Percentiles rank a stretch among this genome's conserved stretches.
Conservation (phyloP, 1,140 invertebrate genomes). For the Aleiodes sp. region DNA sequence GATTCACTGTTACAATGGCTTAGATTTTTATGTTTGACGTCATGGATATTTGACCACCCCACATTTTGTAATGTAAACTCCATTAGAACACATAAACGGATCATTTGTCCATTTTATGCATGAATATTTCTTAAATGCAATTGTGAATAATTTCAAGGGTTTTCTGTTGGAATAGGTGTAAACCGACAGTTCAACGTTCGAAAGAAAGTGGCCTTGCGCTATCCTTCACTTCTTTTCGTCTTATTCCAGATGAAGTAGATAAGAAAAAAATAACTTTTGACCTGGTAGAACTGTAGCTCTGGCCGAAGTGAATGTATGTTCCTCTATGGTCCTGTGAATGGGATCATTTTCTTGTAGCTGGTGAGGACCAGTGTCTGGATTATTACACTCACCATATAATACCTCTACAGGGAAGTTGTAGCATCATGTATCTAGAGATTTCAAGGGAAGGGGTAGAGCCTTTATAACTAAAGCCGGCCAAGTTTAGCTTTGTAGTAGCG, state of each 20-base stretch:
- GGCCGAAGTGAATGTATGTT: slow-evolving; percentile 43
- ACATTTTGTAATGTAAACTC: too few species aligned
- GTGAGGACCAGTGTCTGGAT: slow-evolving; percentile 33
- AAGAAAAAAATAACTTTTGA: slow-evolving; percentile 40
- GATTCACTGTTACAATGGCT: too few species aligned
- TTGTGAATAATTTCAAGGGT: too few species aligned
- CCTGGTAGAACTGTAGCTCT: slow-evolving; percentile 30
- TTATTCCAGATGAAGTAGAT: slow-evolving; percentile 4
- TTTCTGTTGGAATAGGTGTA: not conserved
- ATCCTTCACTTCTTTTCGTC: slow-evolving; percentile 28
- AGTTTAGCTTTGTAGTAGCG: slow-evolving; percentile 57
- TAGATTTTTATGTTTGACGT: too few species aligned
- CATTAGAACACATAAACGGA: too few species aligned
- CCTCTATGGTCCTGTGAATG: slow-evolving; percentile 10
- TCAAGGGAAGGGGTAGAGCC: slow-evolving; percentile 53
- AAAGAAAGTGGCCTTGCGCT: slow-evolving; percentile 49
- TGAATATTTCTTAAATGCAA: too few species aligned
- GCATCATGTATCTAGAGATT: not conserved
- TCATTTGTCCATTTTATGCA: too few species aligned
- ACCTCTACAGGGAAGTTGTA: slow-evolving; percentile 40
- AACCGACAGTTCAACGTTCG: slow-evolving; percentile 35
- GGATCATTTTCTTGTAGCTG: slow-evolving; percentile 29
- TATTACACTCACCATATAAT: slow-evolving; percentile 45
- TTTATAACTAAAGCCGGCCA: slow-evolving; percentile 61
- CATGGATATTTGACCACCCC: too few species aligned